A percentile compares a stretch with the other conserved stretches of the same genome.
Conservation (phyloP, 2,888 invertebrate species). For the Polydrusus cervinus region DNA sequence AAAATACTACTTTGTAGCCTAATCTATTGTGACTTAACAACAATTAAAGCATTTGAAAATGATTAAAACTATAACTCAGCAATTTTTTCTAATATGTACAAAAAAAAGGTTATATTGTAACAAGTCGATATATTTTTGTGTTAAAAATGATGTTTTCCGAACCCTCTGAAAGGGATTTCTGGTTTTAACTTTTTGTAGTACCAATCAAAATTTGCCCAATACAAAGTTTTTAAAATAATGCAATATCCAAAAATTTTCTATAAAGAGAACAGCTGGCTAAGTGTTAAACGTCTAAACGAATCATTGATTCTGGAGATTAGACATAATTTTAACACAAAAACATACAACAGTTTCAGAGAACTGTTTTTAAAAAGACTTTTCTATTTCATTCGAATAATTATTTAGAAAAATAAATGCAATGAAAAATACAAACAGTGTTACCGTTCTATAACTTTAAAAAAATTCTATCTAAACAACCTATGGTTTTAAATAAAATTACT, state of each 20-base stretch:
- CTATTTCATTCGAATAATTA: slow-evolving; percentile 44
- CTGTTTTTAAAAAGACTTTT: not conserved
- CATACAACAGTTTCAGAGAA: not conserved
- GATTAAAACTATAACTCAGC: slow-evolving; percentile 53
- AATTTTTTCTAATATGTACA: slow-evolving; percentile 46
- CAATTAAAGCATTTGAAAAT: slow-evolving; percentile 61
- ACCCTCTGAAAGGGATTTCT: no score
- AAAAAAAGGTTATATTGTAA: slow-evolving; percentile 2
- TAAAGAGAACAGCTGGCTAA: no score
- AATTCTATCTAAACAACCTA: slow-evolving; percentile 41
- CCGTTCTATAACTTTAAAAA: not conserved
- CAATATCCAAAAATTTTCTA: no score
- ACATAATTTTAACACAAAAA: slow-evolving; percentile 15
- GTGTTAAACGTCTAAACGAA: no score
- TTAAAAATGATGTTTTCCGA: not conserved
- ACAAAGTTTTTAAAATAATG: no score
- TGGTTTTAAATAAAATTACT: not conserved
- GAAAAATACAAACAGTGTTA: slow-evolving; percentile 45
- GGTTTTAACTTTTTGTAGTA: no score
- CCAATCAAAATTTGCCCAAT: no score
- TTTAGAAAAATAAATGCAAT: slow-evolving; percentile 53
- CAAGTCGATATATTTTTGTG: slow-evolving; percentile 4
- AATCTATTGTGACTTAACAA: slow-evolving; percentile 57
- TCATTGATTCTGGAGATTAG: no score
- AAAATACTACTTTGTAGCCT: slow-evolving; percentile 64